Evolutionary conservation across 2,888 invertebrate genomes (phyloP), one percentile per base, ranked within the genome.

Genomic region (Aphidius colemani): DNA sequence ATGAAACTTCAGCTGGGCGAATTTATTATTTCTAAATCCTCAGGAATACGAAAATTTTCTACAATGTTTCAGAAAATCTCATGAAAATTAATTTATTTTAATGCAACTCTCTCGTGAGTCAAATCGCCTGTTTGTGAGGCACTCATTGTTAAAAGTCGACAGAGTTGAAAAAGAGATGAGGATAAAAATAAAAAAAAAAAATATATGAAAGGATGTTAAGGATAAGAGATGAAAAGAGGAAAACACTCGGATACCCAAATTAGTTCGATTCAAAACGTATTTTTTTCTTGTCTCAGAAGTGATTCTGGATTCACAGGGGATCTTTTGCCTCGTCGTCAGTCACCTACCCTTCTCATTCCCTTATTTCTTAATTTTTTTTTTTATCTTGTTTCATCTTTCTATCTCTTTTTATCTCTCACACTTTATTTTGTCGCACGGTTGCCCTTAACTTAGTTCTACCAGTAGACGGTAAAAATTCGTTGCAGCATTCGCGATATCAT

Each of bases 51-150:
- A 76, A 75, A 41, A 55, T 55, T 18, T 13, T 55, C 75, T 74
- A 73, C 74, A 74, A 74, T 74, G 72, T 70, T 72, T 72, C 68
- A 71, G 72, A 70, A 76, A 75, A 75, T 75, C 76, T 76, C 76
- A 76, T 76, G 76, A 76, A 76, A 76, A 76, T 76, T 76, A 76
- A 76, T 76, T 76, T 76, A 76, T 76, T 76, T 76, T 76, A 76
- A 76, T 76, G 76, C 74, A 75, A 30, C 30, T 30, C 30, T 30
- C 30, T 30, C 30, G 30, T 30, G 30, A 73, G 55, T 18, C 18
- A 44, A 49, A 48, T 10, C 41, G n/a, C 40, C 13, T 48, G 46
- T n/a, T 43, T 30, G 30, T 30, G 30, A 30, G 30, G 30, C 30
- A 76, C 74, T 76, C 74, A 69, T 40, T 62, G 30, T 30, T 30